Conservation (phyloP, 2,888 invertebrate genomes). For the Chalcosyrphus nemorum region DNA sequence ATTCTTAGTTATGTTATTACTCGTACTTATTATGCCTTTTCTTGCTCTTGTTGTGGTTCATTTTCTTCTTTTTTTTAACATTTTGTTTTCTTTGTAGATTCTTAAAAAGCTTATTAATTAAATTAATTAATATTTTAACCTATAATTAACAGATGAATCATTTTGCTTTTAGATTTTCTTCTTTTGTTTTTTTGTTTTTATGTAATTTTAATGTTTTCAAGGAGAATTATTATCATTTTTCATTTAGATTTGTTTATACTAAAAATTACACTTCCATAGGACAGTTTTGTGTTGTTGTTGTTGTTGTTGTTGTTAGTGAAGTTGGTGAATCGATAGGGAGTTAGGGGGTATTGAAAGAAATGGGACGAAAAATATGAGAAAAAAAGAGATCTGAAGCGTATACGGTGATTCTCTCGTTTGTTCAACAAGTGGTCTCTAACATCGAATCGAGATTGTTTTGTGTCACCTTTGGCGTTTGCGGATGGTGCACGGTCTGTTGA, state of each 20-base stretch:
- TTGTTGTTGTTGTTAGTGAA: not conserved
- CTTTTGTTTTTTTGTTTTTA: too few relatives aligned
- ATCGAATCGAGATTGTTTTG: slow-evolving; percentile 78
- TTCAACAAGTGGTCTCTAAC: slow-evolving; percentile 81
- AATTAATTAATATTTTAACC: slow-evolving; percentile 70
- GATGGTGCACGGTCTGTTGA: slow-evolving; percentile 58
- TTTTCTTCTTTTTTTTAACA: slow-evolving; percentile 2
- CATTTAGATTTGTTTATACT: slow-evolving; percentile 58
- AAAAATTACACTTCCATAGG: slow-evolving; percentile 56
- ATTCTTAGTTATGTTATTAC: slow-evolving; percentile 68
- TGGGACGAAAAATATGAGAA: slow-evolving; percentile 5
- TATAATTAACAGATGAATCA: slow-evolving; percentile 70
- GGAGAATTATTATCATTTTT: slow-evolving; percentile 69
- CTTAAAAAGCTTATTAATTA: slow-evolving; percentile 66
- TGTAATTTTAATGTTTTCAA: slow-evolving; percentile 67
- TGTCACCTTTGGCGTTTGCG: slow-evolving; percentile 67
- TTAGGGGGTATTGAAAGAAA: not conserved
- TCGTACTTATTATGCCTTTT: slow-evolving; percentile 69
- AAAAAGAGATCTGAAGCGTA: slow-evolving; percentile 29
- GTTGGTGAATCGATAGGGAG: not conserved
- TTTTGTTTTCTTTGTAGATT: slow-evolving; percentile 39
- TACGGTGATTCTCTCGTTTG: slow-evolving; percentile 4
- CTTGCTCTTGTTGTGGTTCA: slow-evolving; percentile 54
- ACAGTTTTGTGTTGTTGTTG: slow-evolving; percentile 10
- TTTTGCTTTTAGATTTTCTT: slow-evolving; percentile 33